A percentile compares a stretch with the other conserved stretches of the same genome.
phyloP scores from a whole-genome alignment of 2,113 vertebrate species.

The Sporophila hypoxantha region DNA sequence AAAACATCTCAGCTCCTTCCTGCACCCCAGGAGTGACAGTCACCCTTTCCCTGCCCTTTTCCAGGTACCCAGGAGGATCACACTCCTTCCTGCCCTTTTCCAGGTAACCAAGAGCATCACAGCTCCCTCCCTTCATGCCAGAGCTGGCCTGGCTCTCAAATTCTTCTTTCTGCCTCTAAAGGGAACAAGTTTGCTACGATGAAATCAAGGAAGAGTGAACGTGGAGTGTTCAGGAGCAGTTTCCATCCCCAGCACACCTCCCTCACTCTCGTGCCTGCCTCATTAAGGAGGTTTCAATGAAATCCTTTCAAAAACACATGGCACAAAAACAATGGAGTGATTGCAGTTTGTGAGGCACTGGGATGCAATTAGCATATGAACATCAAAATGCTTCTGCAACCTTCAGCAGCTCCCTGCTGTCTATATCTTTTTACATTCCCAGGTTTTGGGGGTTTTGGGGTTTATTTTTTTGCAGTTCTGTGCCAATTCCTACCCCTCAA shows the following conservation, averaged over 20 bases:
- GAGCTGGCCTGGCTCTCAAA: neutral
- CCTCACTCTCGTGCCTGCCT: neutral
- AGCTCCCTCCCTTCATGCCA: neutral
- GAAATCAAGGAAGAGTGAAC: neutral
- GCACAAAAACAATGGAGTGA: constrained; percentile 45
- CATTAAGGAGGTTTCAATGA: constrained; percentile 18
- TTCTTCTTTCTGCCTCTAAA: neutral
- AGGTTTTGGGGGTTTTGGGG: neutral
- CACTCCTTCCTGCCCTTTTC: neutral
- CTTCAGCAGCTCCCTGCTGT: neutral
- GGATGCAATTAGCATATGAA: constrained; percentile 60
- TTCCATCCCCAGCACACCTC: neutral
- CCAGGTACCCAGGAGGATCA: too few relatives aligned
- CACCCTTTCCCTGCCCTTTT: too few relatives aligned
- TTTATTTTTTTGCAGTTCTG: neutral
- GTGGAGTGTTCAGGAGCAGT: neutral
- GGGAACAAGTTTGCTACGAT: neutral
- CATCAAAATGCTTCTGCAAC: constrained; percentile 6
- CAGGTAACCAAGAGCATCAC: neutral
- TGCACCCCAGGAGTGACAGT: too few relatives aligned
- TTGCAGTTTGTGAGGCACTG: constrained; percentile 55
- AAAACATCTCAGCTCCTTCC: neutral
- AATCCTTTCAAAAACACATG: neutral
- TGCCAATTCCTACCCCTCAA: neutral
- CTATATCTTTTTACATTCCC: neutral